Base-by-base conservation (phyloP, 2,888 invertebrate species). In the Tinea trinotella region DNA sequence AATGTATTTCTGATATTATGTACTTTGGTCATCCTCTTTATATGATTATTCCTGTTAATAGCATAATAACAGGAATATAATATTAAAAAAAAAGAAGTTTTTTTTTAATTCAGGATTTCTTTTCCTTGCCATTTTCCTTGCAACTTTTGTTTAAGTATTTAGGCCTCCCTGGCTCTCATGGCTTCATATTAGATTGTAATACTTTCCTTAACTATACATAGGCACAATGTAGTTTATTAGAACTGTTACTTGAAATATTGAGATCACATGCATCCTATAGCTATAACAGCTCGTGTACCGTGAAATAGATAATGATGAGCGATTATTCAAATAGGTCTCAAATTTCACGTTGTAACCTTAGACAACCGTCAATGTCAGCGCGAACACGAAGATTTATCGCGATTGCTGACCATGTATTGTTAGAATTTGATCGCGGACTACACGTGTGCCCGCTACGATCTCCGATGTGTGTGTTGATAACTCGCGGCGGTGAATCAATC, bases 401-500 rank as follows among this genome's bases (percentile, higher is more conserved):
- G 68, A 68, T 68, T 66, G 62, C 66, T 63, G 62, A 68, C 67
- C 65, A 70, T 71, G 70, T 70, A 74, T 73, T 69, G 71, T 70
- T 46, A 36, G 46, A 46, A 46, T 12, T 19, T 67, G 63, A 65
- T 62, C 67, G 65, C 66, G 63, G 61, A 64, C 64, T 71, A 71
- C 78, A 73, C 77, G 77, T 74, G 77, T 75, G 64, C 63, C 56
- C 58, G 57, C 60, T 63, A 60, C 64, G 70, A 76, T 77, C 74
- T 67, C 56, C 74, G 79, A 80, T 79, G 69, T 63, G 64, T 67
- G 67, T 67, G 64, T 58, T 66, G 80, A 81, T 83, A 79, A 65
- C 65, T 64, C 64, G 64, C 65, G 67, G 72, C 70, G 68, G 74
- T 75, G 79, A 81, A 84, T 84, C 80, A 81, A 84, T 84, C 79